A percentile compares a stretch with the other conserved stretches of the same genome.
Conservation (phyloP, 2,797 vertebrate species). For the Scolopax rusticola region DNA sequence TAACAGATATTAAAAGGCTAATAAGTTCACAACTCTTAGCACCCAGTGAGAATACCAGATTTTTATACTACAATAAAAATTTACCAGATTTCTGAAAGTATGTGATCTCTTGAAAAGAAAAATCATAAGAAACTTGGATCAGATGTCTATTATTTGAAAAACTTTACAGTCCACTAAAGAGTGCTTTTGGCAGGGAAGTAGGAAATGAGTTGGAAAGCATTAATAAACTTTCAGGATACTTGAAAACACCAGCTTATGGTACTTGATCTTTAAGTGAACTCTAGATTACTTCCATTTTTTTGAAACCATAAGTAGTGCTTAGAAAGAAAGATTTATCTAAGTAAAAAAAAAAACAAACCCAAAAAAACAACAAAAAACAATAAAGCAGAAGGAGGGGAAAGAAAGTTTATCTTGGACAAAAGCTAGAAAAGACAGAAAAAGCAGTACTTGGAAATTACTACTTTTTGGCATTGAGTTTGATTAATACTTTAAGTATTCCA, state of each 20-base stretch:
- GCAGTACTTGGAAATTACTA: not conserved
- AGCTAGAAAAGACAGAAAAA: not conserved
- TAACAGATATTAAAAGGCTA: conserved; percentile 55
- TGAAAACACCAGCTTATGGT: conserved; percentile 57
- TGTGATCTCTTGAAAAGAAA: conserved; percentile 54
- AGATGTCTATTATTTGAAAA: conserved; percentile 65
- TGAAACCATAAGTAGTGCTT: not conserved
- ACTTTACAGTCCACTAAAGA: conserved; percentile 64
- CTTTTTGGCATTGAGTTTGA: not conserved
- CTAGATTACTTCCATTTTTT: not conserved
- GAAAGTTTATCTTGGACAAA: not conserved
- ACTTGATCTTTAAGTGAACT: conserved; percentile 53
- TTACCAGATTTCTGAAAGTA: conserved; percentile 51
- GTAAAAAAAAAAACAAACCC: not conserved
- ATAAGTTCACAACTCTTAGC: conserved; percentile 33
- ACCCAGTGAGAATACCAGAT: conserved; percentile 12
- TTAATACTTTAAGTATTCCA: not conserved
- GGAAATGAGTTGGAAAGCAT: conserved; percentile 74
- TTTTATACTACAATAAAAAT: conserved; percentile 66
- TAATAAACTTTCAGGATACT: conserved; percentile 68
- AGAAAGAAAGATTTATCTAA: not conserved
- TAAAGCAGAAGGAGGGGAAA: not conserved
- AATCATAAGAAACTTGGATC: conserved; percentile 55
- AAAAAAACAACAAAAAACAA: no score
- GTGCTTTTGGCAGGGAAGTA: conserved; percentile 70